Base-by-base conservation (phyloP, 1,140 invertebrate species). In the Bombus fervidus region DNA sequence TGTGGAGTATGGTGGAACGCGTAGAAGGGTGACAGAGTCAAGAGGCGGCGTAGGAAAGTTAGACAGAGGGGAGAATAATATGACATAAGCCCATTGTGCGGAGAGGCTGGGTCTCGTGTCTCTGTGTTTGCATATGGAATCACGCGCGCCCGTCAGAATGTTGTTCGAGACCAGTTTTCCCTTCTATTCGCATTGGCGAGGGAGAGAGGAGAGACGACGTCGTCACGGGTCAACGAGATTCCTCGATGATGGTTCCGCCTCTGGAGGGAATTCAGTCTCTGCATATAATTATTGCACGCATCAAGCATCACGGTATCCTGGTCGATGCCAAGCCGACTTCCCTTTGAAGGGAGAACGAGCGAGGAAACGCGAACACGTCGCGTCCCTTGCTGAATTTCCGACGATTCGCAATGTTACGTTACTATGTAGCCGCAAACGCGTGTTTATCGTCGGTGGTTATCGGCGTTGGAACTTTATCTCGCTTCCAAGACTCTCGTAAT, bases 1-100 rank as follows among this genome's bases (percentile, higher is more conserved):
- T 3, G 2, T 12, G 64, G 43, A 6, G 34, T 53, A 6, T 53
- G 18, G 18, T 53, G 47, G 47, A 53, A 53, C 47, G 47, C 47
- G 18, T 22, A 53, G 18, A 53, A 53, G 47, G 47, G 6, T 22
- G 47, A 53, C 47, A 53, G 47, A 53, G 47, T 53, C 18, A 22
- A 53, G 47, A 53, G 47, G 47, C 2, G 28, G 6, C 28, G 59
- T 12, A 2, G 22, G 34, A 75, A 66, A 31, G 22, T 12, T 37
- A 34, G 72, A 34, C 4, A n/a, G 18, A 66, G 59, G 43, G 15
- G 57, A 74, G 74, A 39, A 41, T 86, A 88, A 86, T 90, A 90
- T 90, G 88, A 90, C 88, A 89, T 87, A 87, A 89, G 83, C 86
- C 73, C 31, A 90, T 90, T 90, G 89, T 88, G 66, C 71, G 59